Conservation (phyloP, 1,140 invertebrate species). For the Drosophila rhopaloa region DNA sequence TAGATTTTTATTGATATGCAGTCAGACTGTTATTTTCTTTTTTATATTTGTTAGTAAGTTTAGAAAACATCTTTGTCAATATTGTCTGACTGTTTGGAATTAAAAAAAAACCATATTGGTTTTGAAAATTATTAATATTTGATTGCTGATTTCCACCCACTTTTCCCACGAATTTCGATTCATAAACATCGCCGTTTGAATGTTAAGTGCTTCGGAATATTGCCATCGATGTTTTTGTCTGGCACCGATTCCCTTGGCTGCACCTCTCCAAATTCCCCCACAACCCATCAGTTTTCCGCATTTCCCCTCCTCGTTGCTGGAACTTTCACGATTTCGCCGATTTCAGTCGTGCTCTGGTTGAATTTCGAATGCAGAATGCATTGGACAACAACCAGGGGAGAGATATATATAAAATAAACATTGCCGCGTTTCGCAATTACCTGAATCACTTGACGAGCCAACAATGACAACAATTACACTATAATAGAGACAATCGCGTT, state of each 20-base stretch:
- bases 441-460: conserved; percentile 45
- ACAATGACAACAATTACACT: conserved; percentile 30
- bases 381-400: neutral
- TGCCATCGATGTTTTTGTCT: conserved; percentile 14
- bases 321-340: conserved; percentile 37
- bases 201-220: conserved; percentile 14
- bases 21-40: too few species aligned
- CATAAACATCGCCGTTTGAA: conserved; percentile 5
- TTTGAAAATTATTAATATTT: neutral
- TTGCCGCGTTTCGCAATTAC: conserved; percentile 42
- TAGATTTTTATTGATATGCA: too few species aligned
- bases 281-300: conserved; percentile 7
- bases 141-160: neutral
- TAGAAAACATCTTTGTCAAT: too few species aligned
- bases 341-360: conserved; percentile 32
- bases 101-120: neutral
- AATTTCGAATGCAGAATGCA: conserved; percentile 32
- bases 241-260: conserved; percentile 12
- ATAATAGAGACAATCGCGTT: conserved; percentile 44
- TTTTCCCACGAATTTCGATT: conserved; percentile 2
- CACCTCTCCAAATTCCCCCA: conserved; percentile 8
- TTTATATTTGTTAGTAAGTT: neutral
- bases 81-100: too few species aligned
- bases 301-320: neutral
- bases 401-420: conserved; percentile 11